Evolutionary conservation across 2,888 invertebrate genomes (phyloP).

Genomic region (Latheticus oryzae): DNA sequence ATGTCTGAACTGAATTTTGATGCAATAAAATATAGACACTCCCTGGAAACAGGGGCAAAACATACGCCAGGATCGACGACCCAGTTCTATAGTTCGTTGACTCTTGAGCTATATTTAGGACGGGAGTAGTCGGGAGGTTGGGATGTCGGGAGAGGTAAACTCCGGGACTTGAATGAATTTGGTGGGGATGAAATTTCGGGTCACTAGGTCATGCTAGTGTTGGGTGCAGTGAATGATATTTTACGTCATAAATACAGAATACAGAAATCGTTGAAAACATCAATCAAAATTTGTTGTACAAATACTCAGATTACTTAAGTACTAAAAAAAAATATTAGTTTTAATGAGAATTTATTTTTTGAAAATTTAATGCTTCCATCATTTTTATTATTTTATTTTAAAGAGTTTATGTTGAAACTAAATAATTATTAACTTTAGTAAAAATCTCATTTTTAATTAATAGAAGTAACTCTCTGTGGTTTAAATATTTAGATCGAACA

Average conservation of each 20-base stretch:
- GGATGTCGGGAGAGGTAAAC: slow-evolving; percentile 40
- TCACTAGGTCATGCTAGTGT: slow-evolving; percentile 39
- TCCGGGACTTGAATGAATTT: slow-evolving; percentile 34
- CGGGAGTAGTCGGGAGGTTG: slow-evolving; percentile 36
- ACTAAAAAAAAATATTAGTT: too few species aligned
- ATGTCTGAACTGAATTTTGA: slow-evolving; percentile 57
- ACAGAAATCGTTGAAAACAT: slow-evolving; percentile 37
- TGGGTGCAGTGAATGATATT: slow-evolving; percentile 37
- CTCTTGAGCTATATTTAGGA: slow-evolving; percentile 41
- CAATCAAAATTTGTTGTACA: too few species aligned
- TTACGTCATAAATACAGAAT: slow-evolving; percentile 38
- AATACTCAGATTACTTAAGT: not conserved
- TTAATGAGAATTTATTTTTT: too few species aligned
- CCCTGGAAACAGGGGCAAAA: slow-evolving; percentile 15
- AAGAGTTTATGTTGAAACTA: too few species aligned
- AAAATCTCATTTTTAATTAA: too few species aligned
- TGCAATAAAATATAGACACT: slow-evolving; percentile 35
- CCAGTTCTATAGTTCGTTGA: slow-evolving; percentile 42
- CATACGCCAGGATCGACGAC: slow-evolving; percentile 38
- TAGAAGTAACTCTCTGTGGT: too few species aligned
- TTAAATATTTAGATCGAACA: too few species aligned
- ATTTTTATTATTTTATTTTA: too few species aligned
- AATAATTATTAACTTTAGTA: too few species aligned
- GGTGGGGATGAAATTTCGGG: slow-evolving; percentile 40
- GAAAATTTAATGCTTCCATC: too few species aligned